Base-by-base conservation (phyloP, 2,113 vertebrate genomes). In the Chionomys nivalis region DNA sequence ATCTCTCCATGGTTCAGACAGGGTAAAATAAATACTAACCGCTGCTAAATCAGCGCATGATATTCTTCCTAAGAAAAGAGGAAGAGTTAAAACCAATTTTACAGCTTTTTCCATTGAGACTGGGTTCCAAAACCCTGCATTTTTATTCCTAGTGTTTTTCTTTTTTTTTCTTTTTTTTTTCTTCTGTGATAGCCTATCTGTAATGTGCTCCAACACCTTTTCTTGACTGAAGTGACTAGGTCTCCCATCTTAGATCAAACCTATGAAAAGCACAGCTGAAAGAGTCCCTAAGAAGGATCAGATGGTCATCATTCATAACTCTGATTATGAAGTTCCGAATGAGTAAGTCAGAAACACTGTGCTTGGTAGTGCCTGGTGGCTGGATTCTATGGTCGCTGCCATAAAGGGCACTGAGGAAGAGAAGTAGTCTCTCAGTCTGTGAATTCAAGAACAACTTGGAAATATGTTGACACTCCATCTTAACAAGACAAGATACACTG, bases 391-490 rank as follows among this genome's bases (percentile, higher is more conserved):
- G 13, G 3, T 1, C 7, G 3, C 8, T 3, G 1, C 26, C 42
- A 33, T 44, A 19, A 42, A 44, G 17, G 3, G 0, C 39, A 39
- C 28, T 44, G 16, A 44, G 4, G 14, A 44, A 2, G 4, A 65
- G 8, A 85, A 0, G 3, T 28, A 0, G 3, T 28, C 1, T 26
- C 3, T 39, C 1, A 14, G 36, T 12, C 23, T 58, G 21, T 61
- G 24, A 82, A 82, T 28, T 39, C 23, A 82, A 61, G 7, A 39
- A 39, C 23, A 61, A 39, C 36, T 17, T 12, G 19, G 36, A 21
- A 39, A 42, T 3, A 28, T 26, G 23, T 8, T 61, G 23, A 26
- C 23, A 24, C 9, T 75, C 72, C 7, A 26, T n/a, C 5, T 42
- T 61, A 26, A 61, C 39, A 85, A 61, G 42, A 17, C 24, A 33